These are phyloP conservation scores for Saxidomus purpurata DNA, from an alignment of 1,140 invertebrate genomes.

Conservation along the genomic window DNA sequence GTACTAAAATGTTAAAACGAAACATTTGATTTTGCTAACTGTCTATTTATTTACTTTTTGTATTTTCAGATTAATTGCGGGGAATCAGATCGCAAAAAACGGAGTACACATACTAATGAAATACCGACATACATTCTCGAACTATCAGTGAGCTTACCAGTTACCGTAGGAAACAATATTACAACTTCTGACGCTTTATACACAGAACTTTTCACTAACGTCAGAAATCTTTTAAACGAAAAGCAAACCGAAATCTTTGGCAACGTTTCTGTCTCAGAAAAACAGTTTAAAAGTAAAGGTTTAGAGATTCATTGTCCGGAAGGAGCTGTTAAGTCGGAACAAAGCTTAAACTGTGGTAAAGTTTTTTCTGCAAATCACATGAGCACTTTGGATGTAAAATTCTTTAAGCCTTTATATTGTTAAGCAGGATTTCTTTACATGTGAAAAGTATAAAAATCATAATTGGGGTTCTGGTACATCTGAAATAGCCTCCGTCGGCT, in stretches of 20 bases:
- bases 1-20: too few relatives aligned
- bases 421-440: too few relatives aligned
- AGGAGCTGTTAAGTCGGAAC: background rate
- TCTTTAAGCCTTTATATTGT: too few relatives aligned
- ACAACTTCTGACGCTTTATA: background rate
- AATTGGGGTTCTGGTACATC: too few relatives aligned
- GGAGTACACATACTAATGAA: background rate
- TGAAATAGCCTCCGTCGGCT: too few relatives aligned
- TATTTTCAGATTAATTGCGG: conserved; percentile 15
- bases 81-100: background rate
- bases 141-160: background rate
- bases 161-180: background rate
- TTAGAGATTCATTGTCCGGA: conserved; percentile 1
- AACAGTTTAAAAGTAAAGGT: background rate
- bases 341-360: conserved; percentile 15
- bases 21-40: too few relatives aligned
- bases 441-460: too few relatives aligned
- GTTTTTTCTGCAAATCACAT: too few relatives aligned
- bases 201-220: background rate
- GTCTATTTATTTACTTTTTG: background rate
- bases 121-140: background rate
- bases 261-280: background rate
- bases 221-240: background rate
- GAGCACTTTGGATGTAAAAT: too few relatives aligned
- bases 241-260: background rate